Evolutionary conservation across 2,797 vertebrate species (phyloP).

Genomic region (Spheniscus humboldti): DNA sequence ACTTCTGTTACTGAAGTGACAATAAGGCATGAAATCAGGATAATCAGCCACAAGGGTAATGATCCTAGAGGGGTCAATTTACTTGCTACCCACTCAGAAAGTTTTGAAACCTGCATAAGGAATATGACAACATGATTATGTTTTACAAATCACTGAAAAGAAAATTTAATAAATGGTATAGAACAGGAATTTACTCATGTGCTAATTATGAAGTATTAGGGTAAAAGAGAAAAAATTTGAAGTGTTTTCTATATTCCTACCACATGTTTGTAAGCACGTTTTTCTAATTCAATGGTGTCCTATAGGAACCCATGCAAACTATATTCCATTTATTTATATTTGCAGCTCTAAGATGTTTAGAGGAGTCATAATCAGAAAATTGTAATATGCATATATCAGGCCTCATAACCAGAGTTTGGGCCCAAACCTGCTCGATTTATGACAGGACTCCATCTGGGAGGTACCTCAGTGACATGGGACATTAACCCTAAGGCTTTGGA

Average conservation of each 20-base stretch:
- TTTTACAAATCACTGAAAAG: background rate
- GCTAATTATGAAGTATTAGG: background rate
- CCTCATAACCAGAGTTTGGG: background rate
- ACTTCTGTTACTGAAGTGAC: constrained; percentile 90
- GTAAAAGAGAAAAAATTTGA: background rate
- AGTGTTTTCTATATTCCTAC: background rate
- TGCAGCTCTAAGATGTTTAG: background rate
- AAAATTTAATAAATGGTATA: background rate
- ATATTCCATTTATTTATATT: background rate
- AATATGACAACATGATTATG: background rate
- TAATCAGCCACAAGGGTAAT: constrained; percentile 79
- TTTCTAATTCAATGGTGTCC: background rate
- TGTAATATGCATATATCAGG: background rate
- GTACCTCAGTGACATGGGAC: background rate
- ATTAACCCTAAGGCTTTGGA: background rate
- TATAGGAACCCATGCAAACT: background rate
- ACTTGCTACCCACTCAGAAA: constrained; percentile 86
- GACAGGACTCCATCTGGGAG: background rate
- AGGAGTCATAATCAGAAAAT: background rate
- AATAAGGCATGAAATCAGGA: constrained; percentile 84
- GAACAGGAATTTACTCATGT: background rate
- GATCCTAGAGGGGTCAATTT: constrained; percentile 85
- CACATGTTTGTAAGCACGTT: background rate
- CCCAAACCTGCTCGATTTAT: background rate
- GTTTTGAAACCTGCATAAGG: constrained; percentile 79